These are phyloP conservation scores for Toxotes chatareus DNA, from an alignment of 2,113 vertebrate genomes.

Conservation along the genomic window DNA sequence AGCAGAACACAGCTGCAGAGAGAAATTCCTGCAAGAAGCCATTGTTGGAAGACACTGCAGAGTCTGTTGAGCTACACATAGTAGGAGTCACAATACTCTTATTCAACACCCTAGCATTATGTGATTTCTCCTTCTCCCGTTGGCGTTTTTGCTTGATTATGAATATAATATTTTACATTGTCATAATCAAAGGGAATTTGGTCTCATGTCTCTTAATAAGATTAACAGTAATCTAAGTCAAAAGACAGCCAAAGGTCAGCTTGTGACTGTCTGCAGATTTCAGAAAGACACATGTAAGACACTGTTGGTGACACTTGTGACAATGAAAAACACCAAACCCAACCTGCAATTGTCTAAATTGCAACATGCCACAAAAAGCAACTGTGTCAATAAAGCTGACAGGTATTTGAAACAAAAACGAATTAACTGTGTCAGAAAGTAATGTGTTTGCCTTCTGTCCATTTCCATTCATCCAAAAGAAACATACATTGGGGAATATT, in stretches of 20 bases:
- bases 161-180: conserved; percentile 56
- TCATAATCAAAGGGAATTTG: conserved; percentile 37
- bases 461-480: background rate
- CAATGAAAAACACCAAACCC: background rate
- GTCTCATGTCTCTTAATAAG: background rate
- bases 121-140: conserved; percentile 39
- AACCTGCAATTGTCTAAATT: background rate
- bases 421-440: background rate
- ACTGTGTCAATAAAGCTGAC: background rate
- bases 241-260: conserved; percentile 1
- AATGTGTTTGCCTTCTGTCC: background rate
- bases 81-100: conserved; percentile 75
- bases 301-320: background rate
- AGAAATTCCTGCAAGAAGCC: conserved; percentile 70
- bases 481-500: background rate
- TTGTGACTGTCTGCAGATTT: conserved; percentile 4
- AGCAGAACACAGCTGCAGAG: conserved; percentile 65
- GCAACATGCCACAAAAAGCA: background rate
- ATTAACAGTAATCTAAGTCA: background rate
- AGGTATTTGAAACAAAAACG: background rate
- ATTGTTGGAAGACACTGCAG: conserved; percentile 78
- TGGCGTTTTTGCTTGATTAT: conserved; percentile 51
- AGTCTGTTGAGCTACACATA: conserved; percentile 63
- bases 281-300: background rate
- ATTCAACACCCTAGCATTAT: conserved; percentile 59